Conservation (phyloP, 2,113 vertebrate species). For the Sinosuthora webbiana region DNA sequence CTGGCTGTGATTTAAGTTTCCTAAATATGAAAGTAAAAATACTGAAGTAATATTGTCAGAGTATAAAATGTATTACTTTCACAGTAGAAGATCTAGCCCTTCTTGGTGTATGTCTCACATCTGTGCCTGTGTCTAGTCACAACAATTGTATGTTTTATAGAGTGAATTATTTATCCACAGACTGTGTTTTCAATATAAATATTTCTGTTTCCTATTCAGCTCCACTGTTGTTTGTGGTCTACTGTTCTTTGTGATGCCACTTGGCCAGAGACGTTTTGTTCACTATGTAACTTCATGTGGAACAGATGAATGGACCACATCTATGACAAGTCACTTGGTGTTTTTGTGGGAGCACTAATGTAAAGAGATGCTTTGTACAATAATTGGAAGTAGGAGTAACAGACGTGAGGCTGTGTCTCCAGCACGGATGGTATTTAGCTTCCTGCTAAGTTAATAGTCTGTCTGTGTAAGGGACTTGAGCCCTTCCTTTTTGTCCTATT, state of each 20-base stretch:
- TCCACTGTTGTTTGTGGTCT: constrained; percentile 12
- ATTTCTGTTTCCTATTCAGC: constrained; percentile 16
- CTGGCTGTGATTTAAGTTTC: neutral
- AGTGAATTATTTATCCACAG: neutral
- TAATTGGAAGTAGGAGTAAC: neutral
- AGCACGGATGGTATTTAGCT: neutral
- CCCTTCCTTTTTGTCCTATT: neutral
- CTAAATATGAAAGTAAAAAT: neutral
- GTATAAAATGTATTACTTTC: neutral
- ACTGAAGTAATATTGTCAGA: neutral
- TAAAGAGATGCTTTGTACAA: neutral
- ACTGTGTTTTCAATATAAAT: constrained; percentile 36
- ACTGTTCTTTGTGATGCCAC: neutral
- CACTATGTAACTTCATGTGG: neutral
- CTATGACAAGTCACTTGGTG: neutral
- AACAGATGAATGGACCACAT: neutral
- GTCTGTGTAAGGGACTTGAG: neutral
- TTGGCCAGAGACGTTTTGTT: neutral
- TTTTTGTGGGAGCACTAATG: neutral
- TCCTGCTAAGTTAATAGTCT: constrained; percentile 7
- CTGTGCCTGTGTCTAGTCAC: neutral
- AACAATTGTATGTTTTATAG: neutral
- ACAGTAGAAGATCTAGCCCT: neutral
- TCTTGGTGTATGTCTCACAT: neutral
- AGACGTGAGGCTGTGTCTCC: neutral